A percentile compares a stretch with the other conserved stretches of the same genome.
phyloP scores from a whole-genome alignment of 2,797 vertebrate genomes.

The Miichthys miiuy region DNA sequence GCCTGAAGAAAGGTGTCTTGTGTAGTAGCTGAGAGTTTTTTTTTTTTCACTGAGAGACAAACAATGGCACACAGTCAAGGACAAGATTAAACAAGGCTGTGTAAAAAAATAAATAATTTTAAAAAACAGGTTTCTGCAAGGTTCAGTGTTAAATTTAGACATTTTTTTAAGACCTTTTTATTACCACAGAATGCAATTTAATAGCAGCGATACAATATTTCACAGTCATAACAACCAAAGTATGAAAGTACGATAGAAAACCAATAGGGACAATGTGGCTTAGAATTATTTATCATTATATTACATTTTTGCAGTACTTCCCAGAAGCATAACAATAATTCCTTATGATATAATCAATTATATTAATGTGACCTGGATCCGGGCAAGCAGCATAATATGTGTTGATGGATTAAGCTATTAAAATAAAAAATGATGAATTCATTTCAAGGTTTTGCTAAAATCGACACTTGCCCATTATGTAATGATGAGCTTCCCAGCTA shows the following conservation, averaged over 20 bases:
- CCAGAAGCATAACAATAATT: neutral
- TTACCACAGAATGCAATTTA: neutral
- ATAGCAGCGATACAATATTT: neutral
- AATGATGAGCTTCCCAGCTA: neutral
- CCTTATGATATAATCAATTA: neutral
- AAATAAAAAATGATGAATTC: neutral
- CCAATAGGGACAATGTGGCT: neutral
- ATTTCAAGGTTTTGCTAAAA: constrained; percentile 1
- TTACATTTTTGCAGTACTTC: neutral
- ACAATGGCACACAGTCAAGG: no score
- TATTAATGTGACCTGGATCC: neutral
- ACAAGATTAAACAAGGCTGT: no score
- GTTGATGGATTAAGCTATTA: neutral
- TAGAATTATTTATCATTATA: constrained; percentile 3
- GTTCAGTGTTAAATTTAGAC: neutral
- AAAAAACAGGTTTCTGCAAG: neutral
- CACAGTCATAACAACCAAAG: neutral
- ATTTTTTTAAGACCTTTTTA: neutral
- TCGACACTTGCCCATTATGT: neutral
- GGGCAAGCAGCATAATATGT: neutral
- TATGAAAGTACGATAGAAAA: neutral
- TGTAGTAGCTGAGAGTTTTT: no score
- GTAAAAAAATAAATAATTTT: no score
- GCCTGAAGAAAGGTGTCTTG: no score
- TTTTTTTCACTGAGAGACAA: no score